Evolutionary conservation across 2,113 vertebrate species (phyloP), one percentile per base, ranked within the genome.

Genomic region (Syrmaticus mikado): DNA sequence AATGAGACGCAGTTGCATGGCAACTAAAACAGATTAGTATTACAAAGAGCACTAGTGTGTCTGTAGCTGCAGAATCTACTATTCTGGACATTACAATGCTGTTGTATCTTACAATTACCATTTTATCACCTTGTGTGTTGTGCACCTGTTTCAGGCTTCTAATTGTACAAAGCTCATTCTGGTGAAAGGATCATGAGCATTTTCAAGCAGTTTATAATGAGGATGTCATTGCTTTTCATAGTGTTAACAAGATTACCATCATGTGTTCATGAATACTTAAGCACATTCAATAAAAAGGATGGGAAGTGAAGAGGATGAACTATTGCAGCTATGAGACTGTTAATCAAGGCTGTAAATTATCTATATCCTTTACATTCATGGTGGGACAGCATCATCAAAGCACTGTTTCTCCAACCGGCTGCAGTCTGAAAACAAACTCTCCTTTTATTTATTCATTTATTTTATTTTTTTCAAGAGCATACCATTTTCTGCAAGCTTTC

Each of bases 151-250:
- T 85, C 64, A 91, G 62, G 92, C 72, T 96, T 94, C 61, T 97
- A 95, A 97, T 95, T 97, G 96, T 91, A 96, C 89, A 96, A 95
- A 97, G 88, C 97, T 98, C 95, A 95, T 98, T 96, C 93, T 97
- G 87, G 94, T 95, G 97, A 97, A 97, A 97, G 96, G 95, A 95
- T 96, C 93, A 94, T 94, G 94, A 96, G 85, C 91, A 94, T 97
- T 97, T 98, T 92, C 93, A 96, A 97, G 96, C 91, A 94, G 92
- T 96, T 97, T 87, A 73, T 97, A 97, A 97, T 83, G 95, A 97
- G 92, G 95, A 97, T 96, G 94, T 97, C 95, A 92, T 97, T 97
- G 94, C 94, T 95, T 96, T 97, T 97, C 96, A 96, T 94, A 92
- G 95, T 95, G 96, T 97, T 97, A 97, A 97, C 92, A 96, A 97